phyloP scores from a whole-genome alignment of 2,888 invertebrate species.

The Odontothrips loti region DNA sequence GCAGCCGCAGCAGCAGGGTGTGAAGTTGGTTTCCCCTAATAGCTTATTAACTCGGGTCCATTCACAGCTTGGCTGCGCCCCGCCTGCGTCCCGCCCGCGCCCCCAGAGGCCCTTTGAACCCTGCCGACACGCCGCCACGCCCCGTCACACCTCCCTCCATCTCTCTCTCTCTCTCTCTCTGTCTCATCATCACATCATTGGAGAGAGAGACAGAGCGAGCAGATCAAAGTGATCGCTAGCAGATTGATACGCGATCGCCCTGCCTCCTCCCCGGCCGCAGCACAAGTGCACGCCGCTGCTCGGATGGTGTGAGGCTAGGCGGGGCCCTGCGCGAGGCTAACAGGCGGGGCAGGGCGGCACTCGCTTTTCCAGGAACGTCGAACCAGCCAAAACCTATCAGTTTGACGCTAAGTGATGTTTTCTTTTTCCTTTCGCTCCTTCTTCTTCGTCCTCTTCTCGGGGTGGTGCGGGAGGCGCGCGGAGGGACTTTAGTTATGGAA shows the following conservation, averaged over 20 bases:
- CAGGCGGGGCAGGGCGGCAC: background rate
- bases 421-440: background rate
- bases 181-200: background rate
- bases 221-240: background rate
- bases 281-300: no score
- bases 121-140: background rate
- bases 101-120: background rate
- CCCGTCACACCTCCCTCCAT: background rate
- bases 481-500: background rate
- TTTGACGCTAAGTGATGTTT: slow-evolving; percentile 19
- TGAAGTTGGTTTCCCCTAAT: background rate
- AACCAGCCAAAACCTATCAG: slow-evolving; percentile 20
- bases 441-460: background rate
- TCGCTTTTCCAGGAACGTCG: slow-evolving; percentile 7
- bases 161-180: no score
- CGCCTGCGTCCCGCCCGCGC: background rate
- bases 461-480: background rate
- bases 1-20: no score
- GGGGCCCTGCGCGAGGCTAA: background rate
- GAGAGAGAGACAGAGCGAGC: no score
- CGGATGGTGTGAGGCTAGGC: no score
- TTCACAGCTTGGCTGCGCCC: no score
- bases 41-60: background rate
- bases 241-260: background rate
- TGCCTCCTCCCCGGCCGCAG: background rate